A percentile compares a stretch with the other conserved stretches of the same genome.
phyloP scores from a whole-genome alignment of 53 echinoderm and acorn worm species.

The Holothuria scabra region DNA sequence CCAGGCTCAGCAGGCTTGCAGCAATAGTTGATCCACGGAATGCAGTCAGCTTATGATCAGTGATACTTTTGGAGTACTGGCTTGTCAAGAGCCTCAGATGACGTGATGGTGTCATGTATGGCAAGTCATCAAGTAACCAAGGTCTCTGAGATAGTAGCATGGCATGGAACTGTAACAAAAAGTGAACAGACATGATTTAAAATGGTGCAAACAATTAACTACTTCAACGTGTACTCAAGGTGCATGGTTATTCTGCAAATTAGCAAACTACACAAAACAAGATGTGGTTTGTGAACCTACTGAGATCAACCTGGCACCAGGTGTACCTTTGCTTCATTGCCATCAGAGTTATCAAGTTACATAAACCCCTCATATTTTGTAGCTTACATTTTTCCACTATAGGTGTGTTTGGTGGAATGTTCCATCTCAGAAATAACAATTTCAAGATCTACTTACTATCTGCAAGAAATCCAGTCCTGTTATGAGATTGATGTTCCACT shows the following conservation, averaged over 20 bases:
- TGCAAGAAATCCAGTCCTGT: conserved; percentile 92
- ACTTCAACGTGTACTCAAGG: not conserved
- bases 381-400: too few species aligned
- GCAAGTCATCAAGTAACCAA: conserved; percentile 76
- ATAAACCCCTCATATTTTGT: too few species aligned
- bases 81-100: conserved; percentile 89
- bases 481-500: conserved; percentile 88
- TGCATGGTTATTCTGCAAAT: not conserved
- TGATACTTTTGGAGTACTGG: conserved; percentile 80
- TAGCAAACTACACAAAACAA: not conserved
- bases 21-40: conserved; percentile 86
- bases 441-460: conserved; percentile 73
- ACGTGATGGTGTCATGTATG: conserved; percentile 93
- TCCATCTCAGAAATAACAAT: too few species aligned
- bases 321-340: too few species aligned
- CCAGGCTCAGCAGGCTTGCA: conserved; percentile 87
- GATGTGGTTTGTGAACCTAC: too few species aligned
- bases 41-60: conserved; percentile 73
- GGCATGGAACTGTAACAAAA: conserved; percentile 80
- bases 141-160: conserved; percentile 80
- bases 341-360: too few species aligned
- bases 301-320: too few species aligned
- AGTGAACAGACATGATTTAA: conserved; percentile 17
- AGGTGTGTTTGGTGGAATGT: too few species aligned
- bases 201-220: not conserved